These are phyloP conservation scores for Dipodomys merriami DNA, from an alignment of 2,113 vertebrate genomes.

Conservation along the genomic window DNA sequence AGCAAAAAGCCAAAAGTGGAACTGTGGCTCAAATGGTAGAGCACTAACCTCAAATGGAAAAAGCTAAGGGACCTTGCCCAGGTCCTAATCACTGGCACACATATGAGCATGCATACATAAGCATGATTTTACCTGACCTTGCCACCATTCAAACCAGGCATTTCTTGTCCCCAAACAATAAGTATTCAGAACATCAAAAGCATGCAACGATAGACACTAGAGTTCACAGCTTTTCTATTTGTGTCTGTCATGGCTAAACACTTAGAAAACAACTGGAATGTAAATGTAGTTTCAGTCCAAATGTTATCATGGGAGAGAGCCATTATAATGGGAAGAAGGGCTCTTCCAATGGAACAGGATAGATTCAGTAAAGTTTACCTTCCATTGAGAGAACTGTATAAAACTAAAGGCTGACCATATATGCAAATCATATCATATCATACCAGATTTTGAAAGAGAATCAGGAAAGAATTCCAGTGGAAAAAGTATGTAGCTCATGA, in stretches of 20 bases:
- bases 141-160: not conserved
- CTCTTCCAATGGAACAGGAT: not conserved
- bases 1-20: no score
- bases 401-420: not conserved
- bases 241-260: not conserved
- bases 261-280: not conserved
- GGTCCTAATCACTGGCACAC: no score
- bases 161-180: not conserved
- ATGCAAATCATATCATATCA: no score
- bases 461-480: not conserved
- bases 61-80: no score
- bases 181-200: not conserved
- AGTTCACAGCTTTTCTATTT: not conserved
- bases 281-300: not conserved
- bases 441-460: not conserved
- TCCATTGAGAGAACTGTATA: not conserved
- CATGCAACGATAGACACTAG: not conserved
- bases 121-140: not conserved
- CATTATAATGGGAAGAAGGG: not conserved
- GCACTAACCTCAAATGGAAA: no score
- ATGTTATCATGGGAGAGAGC: not conserved
- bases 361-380: not conserved
- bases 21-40: no score
- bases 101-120: no score
- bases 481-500: not conserved